Evolutionary conservation across 2,888 invertebrate genomes (phyloP), one percentile per base, ranked within the genome.

Genomic region (Phytoseiulus persimilis): DNA sequence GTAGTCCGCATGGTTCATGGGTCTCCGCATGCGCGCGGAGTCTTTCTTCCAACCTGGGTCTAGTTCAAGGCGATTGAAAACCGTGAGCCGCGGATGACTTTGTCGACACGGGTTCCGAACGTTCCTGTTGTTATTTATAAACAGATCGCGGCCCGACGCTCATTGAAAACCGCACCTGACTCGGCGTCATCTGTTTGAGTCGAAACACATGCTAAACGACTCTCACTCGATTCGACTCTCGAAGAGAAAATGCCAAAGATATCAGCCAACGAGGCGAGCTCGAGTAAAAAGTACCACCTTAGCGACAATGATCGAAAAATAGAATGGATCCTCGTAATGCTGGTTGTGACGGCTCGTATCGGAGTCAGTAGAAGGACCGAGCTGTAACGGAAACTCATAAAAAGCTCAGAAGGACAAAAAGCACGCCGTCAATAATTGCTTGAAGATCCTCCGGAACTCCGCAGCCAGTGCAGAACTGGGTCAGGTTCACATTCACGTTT

Each of bases 381-480:
- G 65, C 65, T 11, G 11, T 14, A 65, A 65, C 65, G 65, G 65
- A 65, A 65, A 65, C 65, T 65, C 65, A 65, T 65, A 65, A 65
- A 65, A 65, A 65, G 28, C 18, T 23, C 65, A 65, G 65, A 65
- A 65, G 28, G 23, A 65, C 65, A 65, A 65, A 65, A 65, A 65
- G 65, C 65, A 65, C 18, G 65, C 65, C 65, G 65, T 65, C 65
- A 65, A 65, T 65, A 65, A 65, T 65, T 65, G 65, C 65, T 65
- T 65, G 18, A 65, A 65, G 65, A 65, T 65, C 65, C 65, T 65
- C 65, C 65, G 65, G 65, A 65, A 65, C 65, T 65, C 65, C 28
- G 65, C 65, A 65, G 65, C 65, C 65, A 65, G 65, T 65, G 65
- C 65, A 65, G 65, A 65, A 65, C 65, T 65, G 65, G 65, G 65